Base-by-base conservation (phyloP, 1,140 invertebrate genomes). In the Eumaeus atala region DNA sequence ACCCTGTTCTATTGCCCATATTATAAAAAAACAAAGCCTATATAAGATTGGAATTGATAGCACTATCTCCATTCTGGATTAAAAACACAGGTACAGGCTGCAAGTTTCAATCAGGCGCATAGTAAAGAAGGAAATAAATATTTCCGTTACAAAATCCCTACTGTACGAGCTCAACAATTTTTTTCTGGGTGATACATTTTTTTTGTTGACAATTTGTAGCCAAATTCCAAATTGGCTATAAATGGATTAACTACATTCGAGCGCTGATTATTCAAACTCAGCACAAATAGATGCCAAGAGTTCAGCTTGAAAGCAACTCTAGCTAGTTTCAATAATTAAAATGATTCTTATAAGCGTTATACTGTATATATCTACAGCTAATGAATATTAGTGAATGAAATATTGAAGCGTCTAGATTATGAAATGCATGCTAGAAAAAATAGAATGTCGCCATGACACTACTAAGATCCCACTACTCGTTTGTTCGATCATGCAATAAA, bases 241-340 rank as follows among this genome's bases (percentile, higher is more conserved):
- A 44, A 44, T 9, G 40, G 40, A 44, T 44, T 44, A 44, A 44
- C 14, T 44, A 16, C 40, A 16, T 44, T 44, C 40, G 40, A 44
- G 40, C 40, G 12, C 16, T 44, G 40, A 44, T 44, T 44, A 44
- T 44, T 44, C 40, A 44, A 44, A 44, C 40, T 44, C 40, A 44
- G 40, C 40, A 44, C 40, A 16, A 44, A 44, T 44, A 16, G 40
- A 44, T 44, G 40, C 40, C 40, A 44, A 44, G 40, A 44, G 16
- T 44, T 44, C 40, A 14, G 8, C 7, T 16, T 44, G 17, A 44
- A 16, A 16, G 40, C 40, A 44, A 16, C 9, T 17, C 14, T n/a
- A 14, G 40, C 40, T 44, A 12, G 16, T 44, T 44, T 16, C 40
- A 44, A 44, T 44, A 44, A 44, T 44, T 44, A 44, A 44, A 44